A percentile compares a stretch with the other conserved stretches of the same genome.
Conservation (phyloP, 2,113 vertebrate species). For the Microcebus griseorufus region DNA sequence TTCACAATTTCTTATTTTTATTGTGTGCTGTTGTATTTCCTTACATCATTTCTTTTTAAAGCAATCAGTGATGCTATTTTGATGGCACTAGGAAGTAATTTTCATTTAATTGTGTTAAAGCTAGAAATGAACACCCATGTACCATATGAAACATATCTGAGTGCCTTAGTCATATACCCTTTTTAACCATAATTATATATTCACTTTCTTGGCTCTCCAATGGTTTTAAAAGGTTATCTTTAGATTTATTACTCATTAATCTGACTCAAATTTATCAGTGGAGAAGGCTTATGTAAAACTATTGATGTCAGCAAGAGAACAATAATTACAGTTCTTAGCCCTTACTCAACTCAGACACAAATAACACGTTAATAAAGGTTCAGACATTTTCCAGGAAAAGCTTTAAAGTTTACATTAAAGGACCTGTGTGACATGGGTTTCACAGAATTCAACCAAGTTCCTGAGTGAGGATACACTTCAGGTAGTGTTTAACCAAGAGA, state of each 20-base stretch:
- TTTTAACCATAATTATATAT: constrained; percentile 48
- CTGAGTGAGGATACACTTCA: neutral
- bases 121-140: neutral
- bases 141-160: neutral
- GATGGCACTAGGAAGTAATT: constrained; percentile 48
- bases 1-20: neutral
- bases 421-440: neutral
- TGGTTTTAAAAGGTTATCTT: constrained; percentile 63
- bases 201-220: neutral
- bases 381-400: constrained; percentile 24
- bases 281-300: constrained; percentile 18
- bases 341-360: constrained; percentile 24
- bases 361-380: constrained; percentile 31
- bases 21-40: neutral
- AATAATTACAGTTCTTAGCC: neutral
- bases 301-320: constrained; percentile 8
- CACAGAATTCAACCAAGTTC: constrained; percentile 28
- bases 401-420: neutral
- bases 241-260: constrained; percentile 61
- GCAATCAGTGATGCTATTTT: constrained; percentile 45
- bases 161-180: constrained; percentile 49
- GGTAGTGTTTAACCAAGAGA: constrained; percentile 34
- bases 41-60: neutral
- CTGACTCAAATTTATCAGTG: constrained; percentile 41
- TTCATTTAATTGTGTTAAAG: neutral